Evolutionary conservation across 2,113 vertebrate species (phyloP).

Genomic region (Salvelinus namaycush): DNA sequence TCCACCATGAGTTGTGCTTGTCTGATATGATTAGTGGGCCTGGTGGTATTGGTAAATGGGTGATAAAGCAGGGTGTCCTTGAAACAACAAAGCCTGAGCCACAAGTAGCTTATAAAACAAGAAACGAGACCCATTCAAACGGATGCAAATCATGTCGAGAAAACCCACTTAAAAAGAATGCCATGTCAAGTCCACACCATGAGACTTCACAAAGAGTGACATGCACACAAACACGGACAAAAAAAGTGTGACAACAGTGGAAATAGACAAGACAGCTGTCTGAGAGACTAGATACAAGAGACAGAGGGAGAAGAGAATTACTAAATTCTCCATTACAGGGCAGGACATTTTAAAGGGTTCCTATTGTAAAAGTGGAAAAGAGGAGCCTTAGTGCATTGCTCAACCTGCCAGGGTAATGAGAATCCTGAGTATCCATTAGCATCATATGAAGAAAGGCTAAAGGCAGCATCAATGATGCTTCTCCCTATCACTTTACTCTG

Average conservation of each 20-base stretch:
- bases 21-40: constrained; percentile 64
- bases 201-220: constrained; percentile 24
- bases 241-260: constrained; percentile 18
- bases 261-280: constrained; percentile 20
- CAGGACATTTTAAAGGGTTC: constrained; percentile 25
- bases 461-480: no score
- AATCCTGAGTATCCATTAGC: constrained; percentile 58
- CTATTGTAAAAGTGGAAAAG: constrained; percentile 35
- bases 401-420: constrained; percentile 53
- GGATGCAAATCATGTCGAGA: constrained; percentile 48
- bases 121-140: constrained; percentile 43
- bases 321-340: constrained; percentile 15
- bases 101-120: constrained; percentile 61
- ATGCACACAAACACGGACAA: constrained; percentile 22
- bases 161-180: constrained; percentile 33
- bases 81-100: constrained; percentile 54
- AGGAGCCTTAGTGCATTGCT: constrained; percentile 35
- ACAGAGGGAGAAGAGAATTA: not conserved
- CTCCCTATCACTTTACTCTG: constrained; percentile 38
- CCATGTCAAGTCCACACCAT: constrained; percentile 43
- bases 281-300: constrained; percentile 22
- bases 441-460: no score
- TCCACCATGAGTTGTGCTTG: constrained; percentile 31
- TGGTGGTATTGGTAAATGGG: constrained; percentile 47
- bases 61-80: constrained; percentile 59